Conservation (phyloP, 2,797 vertebrate species). For the Typhlichthys eigenmanni region DNA sequence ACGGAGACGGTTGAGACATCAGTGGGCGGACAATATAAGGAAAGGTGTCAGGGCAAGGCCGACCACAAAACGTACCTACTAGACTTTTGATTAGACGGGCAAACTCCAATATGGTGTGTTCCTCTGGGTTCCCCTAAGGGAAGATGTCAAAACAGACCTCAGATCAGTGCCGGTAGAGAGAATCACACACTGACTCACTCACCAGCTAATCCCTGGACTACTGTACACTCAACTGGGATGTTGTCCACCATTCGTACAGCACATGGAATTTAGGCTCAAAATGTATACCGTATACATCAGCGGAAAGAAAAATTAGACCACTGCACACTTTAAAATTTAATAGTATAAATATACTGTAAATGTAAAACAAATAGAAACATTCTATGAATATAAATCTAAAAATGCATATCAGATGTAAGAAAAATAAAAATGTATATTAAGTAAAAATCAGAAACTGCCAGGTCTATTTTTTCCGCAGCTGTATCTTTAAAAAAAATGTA, state of each 20-base stretch:
- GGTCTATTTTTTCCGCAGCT: too few species aligned
- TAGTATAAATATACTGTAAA: too few species aligned
- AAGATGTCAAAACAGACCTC: constrained; percentile 20
- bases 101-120: constrained; percentile 97
- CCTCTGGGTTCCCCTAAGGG: constrained; percentile 94
- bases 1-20: not conserved
- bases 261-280: too few species aligned
- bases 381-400: too few species aligned
- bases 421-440: not conserved
- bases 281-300: too few species aligned
- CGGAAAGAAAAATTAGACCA: not conserved
- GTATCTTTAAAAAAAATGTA: too few species aligned
- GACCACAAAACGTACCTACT: constrained; percentile 83
- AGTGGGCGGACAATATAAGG: not conserved
- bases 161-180: constrained; percentile 14
- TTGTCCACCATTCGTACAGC: not conserved
- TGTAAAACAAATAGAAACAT: too few species aligned
- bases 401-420: too few species aligned
- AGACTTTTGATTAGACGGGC: constrained; percentile 96
- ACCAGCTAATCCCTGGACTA: not conserved
- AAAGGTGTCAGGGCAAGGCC: not conserved
- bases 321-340: not conserved
- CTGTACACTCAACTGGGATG: not conserved
- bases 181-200: not conserved
- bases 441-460: too few species aligned